Evolutionary conservation across 2,113 vertebrate species (phyloP), one percentile per base, ranked within the genome.

Genomic region (Xerus inauris): DNA sequence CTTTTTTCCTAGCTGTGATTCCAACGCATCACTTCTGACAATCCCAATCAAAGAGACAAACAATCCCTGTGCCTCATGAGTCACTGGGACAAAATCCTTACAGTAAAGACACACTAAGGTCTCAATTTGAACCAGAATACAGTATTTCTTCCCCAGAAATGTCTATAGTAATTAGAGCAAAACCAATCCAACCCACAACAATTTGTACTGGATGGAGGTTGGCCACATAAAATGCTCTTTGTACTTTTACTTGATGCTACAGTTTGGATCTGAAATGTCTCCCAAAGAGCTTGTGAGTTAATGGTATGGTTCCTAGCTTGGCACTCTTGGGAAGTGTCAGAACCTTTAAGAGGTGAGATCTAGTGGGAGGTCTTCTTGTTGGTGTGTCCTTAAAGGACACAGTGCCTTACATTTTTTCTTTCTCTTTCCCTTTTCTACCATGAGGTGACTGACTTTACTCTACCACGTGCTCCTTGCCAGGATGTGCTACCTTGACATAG

Each of bases 31-130:
- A 76, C 8, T 95, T 96, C 85, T 76, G 45, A 81, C n/a, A 24
- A 92, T 42, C 22, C 7, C 35, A 40, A 19, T 89, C 49, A 82
- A 16, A 20, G 11, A 89, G 49, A 89, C 24, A 94, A 95, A 86
- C 30, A 79, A 88, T 9, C 1, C 16, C 26, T 42, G n/a, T 65
- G 40, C n/a, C 20, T 32, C 35, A 38, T 45, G 57, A 16, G 47
- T 77, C 40, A 94, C 42, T 49, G 45, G 67, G 47, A 80, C 26
- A 95, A 85, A 94, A 38, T 92, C n/a, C 40, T 94, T 47, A 91
- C 11, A 81, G 9, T 7, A 8, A 1, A 92, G 28, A 67, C 10
- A 79, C 40, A 38, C 12, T 45, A 9, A 38, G 54, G 14, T 71
- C 32, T 76, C 45, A 89, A 14, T 91, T 79, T 93, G 28, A 96